phyloP scores from a whole-genome alignment of 2,113 vertebrate genomes.

The Cercopithecus mona region DNA sequence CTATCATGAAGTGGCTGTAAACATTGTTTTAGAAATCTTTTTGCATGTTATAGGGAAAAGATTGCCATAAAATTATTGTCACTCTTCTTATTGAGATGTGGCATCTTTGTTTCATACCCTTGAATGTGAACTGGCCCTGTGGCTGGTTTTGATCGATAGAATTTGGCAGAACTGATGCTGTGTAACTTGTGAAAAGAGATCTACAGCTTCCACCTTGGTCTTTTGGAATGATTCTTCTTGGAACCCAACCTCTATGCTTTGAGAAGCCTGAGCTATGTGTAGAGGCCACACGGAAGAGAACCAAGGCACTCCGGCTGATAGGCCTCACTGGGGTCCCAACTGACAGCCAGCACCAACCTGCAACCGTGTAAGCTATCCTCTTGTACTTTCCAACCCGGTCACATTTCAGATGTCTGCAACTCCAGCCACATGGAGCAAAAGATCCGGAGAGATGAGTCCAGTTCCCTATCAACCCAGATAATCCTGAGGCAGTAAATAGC shows the following conservation, averaged over 20 bases:
- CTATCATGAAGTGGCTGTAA: not conserved
- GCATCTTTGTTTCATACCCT: not conserved
- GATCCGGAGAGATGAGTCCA: not conserved
- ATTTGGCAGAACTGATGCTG: not conserved
- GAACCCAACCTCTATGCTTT: not conserved
- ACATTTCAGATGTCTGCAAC: not conserved
- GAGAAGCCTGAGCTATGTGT: not conserved
- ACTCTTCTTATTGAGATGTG: not conserved
- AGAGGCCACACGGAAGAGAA: not conserved
- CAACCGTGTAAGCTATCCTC: not conserved
- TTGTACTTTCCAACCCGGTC: not conserved
- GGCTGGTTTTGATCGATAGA: not conserved
- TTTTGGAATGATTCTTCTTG: not conserved
- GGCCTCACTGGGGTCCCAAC: not conserved
- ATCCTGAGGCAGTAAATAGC: not conserved
- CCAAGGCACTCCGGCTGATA: too few relatives aligned
- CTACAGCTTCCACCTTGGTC: not conserved
- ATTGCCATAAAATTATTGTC: not conserved
- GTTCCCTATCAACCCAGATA: not conserved
- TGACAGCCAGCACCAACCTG: not conserved
- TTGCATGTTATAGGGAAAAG: not conserved
- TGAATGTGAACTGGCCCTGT: not conserved
- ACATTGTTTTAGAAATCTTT: not conserved
- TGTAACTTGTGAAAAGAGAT: not conserved
- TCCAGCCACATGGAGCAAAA: not conserved